phyloP scores from a whole-genome alignment of 53 echinoderm and acorn worm species.

The Stichopus horrens region DNA sequence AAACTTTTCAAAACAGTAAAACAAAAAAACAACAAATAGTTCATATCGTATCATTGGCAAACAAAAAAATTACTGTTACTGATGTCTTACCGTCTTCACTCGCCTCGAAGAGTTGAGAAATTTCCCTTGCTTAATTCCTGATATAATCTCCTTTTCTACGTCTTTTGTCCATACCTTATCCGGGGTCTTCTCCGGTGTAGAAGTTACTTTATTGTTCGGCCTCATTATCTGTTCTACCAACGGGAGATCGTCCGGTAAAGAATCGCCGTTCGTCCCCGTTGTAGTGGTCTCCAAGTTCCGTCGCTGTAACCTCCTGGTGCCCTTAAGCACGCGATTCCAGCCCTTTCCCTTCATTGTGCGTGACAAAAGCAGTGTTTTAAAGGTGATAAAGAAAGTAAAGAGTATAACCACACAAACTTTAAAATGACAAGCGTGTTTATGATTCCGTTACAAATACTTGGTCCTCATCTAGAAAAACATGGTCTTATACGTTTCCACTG shows the following conservation, averaged over 20 bases:
- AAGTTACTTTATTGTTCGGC: constrained; percentile 14
- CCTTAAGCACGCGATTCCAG: constrained; percentile 15
- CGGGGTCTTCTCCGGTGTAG: neutral
- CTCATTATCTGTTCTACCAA: constrained; percentile 2
- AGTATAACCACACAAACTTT: too few species aligned
- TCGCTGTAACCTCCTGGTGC: constrained; percentile 1
- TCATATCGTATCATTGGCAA: too few species aligned
- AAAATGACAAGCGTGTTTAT: too few species aligned
- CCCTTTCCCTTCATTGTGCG: constrained; percentile 5
- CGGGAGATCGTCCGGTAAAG: neutral
- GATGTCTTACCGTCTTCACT: neutral
- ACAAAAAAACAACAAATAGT: too few species aligned
- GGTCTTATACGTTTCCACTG: too few species aligned
- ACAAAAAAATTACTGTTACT: neutral
- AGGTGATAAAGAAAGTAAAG: too few species aligned
- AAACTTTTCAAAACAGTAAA: too few species aligned
- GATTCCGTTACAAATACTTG: too few species aligned
- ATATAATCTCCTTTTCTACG: neutral
- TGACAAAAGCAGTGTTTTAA: neutral
- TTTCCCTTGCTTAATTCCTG: neutral
- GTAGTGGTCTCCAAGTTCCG: neutral
- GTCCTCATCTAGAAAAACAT: too few species aligned
- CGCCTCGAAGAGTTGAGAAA: neutral
- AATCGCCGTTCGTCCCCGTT: neutral
- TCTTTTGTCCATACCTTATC: neutral